Evolutionary conservation across 2,113 vertebrate species (phyloP).

Genomic region (Heliornis fulica): DNA sequence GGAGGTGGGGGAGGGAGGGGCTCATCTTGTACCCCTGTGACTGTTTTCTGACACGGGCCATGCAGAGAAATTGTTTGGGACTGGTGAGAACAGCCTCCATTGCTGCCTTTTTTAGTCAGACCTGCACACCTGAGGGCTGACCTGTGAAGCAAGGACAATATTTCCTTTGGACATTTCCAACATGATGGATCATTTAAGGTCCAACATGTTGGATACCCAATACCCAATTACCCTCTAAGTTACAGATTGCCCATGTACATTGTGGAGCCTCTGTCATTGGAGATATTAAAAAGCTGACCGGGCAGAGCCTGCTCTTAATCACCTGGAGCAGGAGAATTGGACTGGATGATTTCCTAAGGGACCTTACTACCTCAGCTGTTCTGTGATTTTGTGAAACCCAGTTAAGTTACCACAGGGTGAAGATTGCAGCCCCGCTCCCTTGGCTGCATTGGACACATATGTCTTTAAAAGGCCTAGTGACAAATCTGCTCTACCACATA

Average conservation of each 20-base stretch:
- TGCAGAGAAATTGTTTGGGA: not conserved
- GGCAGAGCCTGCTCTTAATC: not conserved
- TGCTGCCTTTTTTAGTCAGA: not conserved
- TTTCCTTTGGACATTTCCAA: no score
- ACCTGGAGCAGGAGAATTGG: not conserved
- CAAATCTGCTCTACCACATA: not conserved
- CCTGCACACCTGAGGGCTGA: fast-evolving
- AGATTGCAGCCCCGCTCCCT: not conserved
- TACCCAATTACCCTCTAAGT: not conserved
- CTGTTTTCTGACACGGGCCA: not conserved
- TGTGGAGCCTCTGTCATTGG: not conserved
- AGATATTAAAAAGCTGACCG: not conserved
- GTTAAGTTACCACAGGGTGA: not conserved
- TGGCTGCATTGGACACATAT: not conserved
- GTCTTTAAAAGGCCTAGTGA: not conserved
- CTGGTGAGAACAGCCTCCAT: not conserved
- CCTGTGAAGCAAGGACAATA: not conserved
- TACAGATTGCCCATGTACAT: not conserved
- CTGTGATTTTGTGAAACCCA: not conserved
- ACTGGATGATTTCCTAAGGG: not conserved
- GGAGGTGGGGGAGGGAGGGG: no score
- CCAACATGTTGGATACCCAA: fast-evolving
- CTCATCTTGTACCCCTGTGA: not conserved
- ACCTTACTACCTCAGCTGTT: not conserved
- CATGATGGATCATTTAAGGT: no score